A percentile compares a stretch with the other conserved stretches of the same genome.
phyloP scores from a whole-genome alignment of 2,888 invertebrate genomes.

The Molorchus minor region DNA sequence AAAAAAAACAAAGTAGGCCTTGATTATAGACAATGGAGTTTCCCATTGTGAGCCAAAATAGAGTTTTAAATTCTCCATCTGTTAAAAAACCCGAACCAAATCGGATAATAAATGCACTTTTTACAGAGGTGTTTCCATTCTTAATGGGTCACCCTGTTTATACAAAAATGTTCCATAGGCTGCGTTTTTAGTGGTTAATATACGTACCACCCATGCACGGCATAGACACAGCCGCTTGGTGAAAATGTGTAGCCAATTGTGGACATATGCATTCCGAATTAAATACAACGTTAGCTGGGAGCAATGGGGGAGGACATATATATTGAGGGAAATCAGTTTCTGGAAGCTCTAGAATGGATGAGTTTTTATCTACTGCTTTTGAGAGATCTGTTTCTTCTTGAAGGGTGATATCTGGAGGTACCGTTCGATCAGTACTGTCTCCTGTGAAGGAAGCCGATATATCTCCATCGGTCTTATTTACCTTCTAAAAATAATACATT shows the following conservation, averaged over 20 bases:
- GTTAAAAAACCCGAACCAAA: too few relatives aligned
- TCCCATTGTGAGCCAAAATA: too few relatives aligned
- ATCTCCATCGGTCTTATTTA: slow-evolving; percentile 19
- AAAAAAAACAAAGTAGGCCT: too few relatives aligned
- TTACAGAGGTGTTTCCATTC: too few relatives aligned
- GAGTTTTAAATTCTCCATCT: too few relatives aligned
- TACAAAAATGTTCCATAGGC: too few relatives aligned
- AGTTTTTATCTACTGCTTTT: slow-evolving; percentile 24
- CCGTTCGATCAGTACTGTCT: slow-evolving; percentile 19
- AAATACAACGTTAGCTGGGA: slow-evolving; percentile 40
- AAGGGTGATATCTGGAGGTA: slow-evolving; percentile 31
- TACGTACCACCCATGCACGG: slow-evolving; percentile 5
- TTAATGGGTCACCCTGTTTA: neutral
- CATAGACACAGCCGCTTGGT: slow-evolving; percentile 21
- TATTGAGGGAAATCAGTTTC: slow-evolving; percentile 20
- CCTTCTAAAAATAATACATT: slow-evolving; percentile 17
- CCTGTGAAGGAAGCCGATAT: slow-evolving; percentile 1
- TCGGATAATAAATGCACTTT: too few relatives aligned
- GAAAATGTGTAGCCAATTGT: slow-evolving; percentile 42
- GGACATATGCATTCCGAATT: slow-evolving; percentile 48
- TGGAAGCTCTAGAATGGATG: slow-evolving; percentile 8
- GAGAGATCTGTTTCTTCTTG: slow-evolving; percentile 33
- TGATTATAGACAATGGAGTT: too few relatives aligned
- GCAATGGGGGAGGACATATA: slow-evolving; percentile 45
- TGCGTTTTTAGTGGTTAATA: too few relatives aligned